Percentiles rank a stretch among this genome's conserved stretches.
Evolutionary conservation across 2,888 invertebrate genomes (phyloP).

Genomic region (Pharmacophagus antenor): DNA sequence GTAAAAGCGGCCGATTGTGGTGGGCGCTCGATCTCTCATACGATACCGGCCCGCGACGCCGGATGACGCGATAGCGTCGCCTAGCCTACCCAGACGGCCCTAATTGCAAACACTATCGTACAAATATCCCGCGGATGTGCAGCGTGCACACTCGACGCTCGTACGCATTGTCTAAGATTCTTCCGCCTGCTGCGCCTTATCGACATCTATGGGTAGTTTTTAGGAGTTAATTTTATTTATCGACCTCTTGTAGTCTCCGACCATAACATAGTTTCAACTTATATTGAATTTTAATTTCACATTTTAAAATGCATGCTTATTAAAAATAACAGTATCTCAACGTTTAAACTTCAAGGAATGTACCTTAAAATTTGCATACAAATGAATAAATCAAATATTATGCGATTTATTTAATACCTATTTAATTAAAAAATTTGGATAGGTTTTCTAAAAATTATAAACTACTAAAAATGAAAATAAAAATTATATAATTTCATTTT

Average conservation of each 20-base stretch:
- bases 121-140: constrained; percentile 56
- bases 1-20: constrained; percentile 28
- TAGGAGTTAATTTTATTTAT: constrained; percentile 7
- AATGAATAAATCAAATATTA: too few species aligned
- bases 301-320: not conserved
- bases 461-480: too few species aligned
- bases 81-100: constrained; percentile 48
- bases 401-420: too few species aligned
- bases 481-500: too few species aligned
- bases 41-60: constrained; percentile 60
- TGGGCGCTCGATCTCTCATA: constrained; percentile 64
- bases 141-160: constrained; percentile 41
- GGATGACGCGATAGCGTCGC: constrained; percentile 62
- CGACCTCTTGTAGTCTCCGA: not conserved
- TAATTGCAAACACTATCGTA: constrained; percentile 69
- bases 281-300: too few species aligned
- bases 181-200: constrained; percentile 62
- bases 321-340: too few species aligned
- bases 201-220: constrained; percentile 42
- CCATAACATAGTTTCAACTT: too few species aligned
- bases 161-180: constrained; percentile 60
- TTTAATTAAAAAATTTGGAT: too few species aligned
- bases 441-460: too few species aligned
- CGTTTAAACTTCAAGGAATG: too few species aligned
- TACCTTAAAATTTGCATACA: too few species aligned